phyloP scores from a whole-genome alignment of 2,797 vertebrate genomes.

The Pelodytes ibericus region DNA sequence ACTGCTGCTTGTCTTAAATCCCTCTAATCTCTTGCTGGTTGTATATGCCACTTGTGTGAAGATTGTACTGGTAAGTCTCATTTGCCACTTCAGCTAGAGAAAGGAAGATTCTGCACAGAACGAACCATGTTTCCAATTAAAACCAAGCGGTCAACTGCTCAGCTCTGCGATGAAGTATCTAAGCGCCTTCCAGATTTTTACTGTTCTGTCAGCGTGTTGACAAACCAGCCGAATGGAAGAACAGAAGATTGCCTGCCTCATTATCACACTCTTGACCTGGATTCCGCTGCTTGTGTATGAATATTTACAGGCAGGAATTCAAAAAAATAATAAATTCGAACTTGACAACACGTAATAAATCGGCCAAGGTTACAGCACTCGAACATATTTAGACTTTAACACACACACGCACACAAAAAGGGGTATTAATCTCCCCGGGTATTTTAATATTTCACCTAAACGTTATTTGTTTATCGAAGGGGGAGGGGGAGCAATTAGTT shows the following conservation, averaged over 20 bases:
- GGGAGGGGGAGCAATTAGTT: background rate
- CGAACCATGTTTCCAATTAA: slow-evolving; percentile 9
- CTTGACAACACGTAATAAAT: too few relatives aligned
- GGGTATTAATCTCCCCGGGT: background rate
- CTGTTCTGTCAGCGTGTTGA: slow-evolving; percentile 34
- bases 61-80: background rate
- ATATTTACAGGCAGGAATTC: slow-evolving; percentile 16
- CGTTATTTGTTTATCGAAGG: slow-evolving; percentile 23
- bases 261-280: slow-evolving; percentile 42
- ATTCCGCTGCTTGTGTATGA: slow-evolving; percentile 11
- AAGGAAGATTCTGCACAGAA: background rate
- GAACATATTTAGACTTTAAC: background rate
- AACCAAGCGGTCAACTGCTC: slow-evolving; percentile 1
- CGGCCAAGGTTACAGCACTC: background rate
- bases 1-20: slow-evolving; percentile 14
- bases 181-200: slow-evolving; percentile 14
- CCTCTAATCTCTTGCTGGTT: slow-evolving; percentile 28
- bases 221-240: slow-evolving; percentile 1
- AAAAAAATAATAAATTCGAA: background rate
- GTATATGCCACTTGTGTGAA: slow-evolving; percentile 15
- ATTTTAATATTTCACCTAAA: slow-evolving; percentile 13
- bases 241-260: slow-evolving; percentile 15
- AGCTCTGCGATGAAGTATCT: slow-evolving; percentile 15
- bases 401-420: background rate
- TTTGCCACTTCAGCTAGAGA: slow-evolving; percentile 21